Evolutionary conservation across 2,113 vertebrate species (phyloP).

Genomic region (Cygnus buccinator): DNA sequence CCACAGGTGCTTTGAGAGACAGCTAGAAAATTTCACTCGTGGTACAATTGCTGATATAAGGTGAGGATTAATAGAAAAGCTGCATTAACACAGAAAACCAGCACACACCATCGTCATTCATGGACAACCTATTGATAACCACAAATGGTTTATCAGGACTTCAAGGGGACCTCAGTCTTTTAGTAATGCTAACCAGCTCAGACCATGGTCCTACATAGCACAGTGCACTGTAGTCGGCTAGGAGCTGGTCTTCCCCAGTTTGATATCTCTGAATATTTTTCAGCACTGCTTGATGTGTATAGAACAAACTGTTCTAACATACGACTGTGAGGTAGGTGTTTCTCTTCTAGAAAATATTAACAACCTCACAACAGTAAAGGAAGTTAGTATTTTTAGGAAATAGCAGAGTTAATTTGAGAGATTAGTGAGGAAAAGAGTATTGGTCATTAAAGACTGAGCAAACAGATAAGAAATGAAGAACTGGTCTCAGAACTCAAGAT

Average conservation of each 20-base stretch:
- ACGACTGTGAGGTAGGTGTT: background rate
- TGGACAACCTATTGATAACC: background rate
- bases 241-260: background rate
- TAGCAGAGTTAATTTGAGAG: background rate
- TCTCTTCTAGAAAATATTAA: background rate
- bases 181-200: background rate
- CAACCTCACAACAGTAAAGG: background rate
- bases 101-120: background rate
- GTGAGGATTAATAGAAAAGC: background rate
- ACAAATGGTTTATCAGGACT: background rate
- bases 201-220: background rate
- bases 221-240: background rate
- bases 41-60: background rate
- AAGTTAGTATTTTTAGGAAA: background rate
- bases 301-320: background rate
- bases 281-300: background rate
- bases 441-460: background rate
- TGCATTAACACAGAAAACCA: background rate
- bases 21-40: background rate
- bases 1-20: background rate
- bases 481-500: background rate
- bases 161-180: background rate
- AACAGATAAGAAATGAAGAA: accelerated
- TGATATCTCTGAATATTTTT: background rate
- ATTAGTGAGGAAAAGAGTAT: background rate